Percentiles rank a stretch among this genome's conserved stretches.
phyloP scores from a whole-genome alignment of 2,113 vertebrate species.

The Drymodes brunneopygia region DNA sequence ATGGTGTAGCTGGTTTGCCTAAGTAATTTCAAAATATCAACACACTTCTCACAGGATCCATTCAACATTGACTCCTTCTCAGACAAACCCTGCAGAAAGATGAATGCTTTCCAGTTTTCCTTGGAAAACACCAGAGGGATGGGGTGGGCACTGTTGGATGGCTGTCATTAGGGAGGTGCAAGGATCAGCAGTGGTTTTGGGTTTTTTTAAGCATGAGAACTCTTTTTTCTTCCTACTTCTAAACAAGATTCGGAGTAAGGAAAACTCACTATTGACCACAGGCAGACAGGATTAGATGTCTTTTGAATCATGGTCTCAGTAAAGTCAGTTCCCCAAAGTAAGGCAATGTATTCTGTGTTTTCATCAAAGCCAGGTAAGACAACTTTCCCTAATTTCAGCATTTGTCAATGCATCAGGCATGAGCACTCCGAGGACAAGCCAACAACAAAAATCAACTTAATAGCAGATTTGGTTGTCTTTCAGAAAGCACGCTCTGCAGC shows the following conservation, averaged over 20 bases:
- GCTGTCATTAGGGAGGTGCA: fast-evolving
- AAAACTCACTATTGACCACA: not conserved
- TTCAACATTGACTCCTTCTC: not conserved
- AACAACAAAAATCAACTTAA: not conserved
- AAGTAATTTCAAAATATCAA: not conserved
- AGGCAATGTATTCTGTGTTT: not conserved
- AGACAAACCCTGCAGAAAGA: not conserved
- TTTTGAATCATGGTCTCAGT: not conserved
- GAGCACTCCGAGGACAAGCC: not conserved
- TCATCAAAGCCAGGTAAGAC: not conserved
- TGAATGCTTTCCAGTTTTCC: not conserved
- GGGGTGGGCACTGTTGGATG: not conserved
- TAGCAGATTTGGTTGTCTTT: not conserved
- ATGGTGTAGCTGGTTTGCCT: not conserved
- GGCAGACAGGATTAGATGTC: not conserved
- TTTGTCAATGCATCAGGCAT: not conserved
- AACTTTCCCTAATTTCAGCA: not conserved
- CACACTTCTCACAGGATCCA: not conserved
- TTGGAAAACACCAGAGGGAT: not conserved
- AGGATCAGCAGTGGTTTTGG: not conserved
- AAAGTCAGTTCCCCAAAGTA: not conserved
- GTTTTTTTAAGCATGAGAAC: not conserved
- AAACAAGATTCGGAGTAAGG: not conserved
- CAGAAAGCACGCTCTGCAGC: not conserved
- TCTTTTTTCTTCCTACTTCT: not conserved